These are phyloP conservation scores for Zoanthus sansibaricus DNA, from an alignment of 92 coral and sea anemone genomes.

Conservation along the genomic window DNA sequence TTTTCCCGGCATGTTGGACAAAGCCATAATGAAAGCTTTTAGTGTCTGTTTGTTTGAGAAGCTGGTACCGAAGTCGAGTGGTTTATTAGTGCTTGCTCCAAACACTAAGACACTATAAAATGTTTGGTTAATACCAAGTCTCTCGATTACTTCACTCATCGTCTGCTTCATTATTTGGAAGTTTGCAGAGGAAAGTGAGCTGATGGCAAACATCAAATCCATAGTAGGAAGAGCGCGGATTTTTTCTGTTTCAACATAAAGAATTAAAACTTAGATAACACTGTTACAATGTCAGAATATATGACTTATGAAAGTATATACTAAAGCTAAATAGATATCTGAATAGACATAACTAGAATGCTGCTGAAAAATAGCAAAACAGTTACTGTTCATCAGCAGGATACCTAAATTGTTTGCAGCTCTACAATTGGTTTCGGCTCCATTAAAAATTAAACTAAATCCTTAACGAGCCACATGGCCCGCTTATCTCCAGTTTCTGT, in stretches of 20 bases:
- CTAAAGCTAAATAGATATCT: no score
- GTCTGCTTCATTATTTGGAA: constrained; percentile 77
- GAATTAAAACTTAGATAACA: not conserved
- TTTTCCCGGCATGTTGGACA: constrained; percentile 68
- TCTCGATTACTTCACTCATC: constrained; percentile 67
- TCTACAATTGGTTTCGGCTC: no score
- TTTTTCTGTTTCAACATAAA: constrained; percentile 12
- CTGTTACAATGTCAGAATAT: no score
- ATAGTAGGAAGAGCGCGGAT: constrained; percentile 58
- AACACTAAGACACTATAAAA: constrained; percentile 73
- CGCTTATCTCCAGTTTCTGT: no score
- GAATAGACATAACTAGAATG: no score
- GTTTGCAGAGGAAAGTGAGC: constrained; percentile 62
- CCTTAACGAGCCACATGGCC: no score
- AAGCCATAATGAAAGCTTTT: constrained; percentile 61
- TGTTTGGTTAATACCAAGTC: constrained; percentile 69
- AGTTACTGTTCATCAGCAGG: no score
- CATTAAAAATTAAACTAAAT: no score
- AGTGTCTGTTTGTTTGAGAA: constrained; percentile 58
- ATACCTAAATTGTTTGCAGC: no score
- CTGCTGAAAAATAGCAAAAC: no score
- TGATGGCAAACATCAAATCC: constrained; percentile 85
- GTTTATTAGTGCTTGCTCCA: constrained; percentile 66
- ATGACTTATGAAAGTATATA: no score
- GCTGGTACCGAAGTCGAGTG: constrained; percentile 47